Evolutionary conservation across 2,797 vertebrate species (phyloP), one percentile per base, ranked within the genome.

Genomic region (Morus bassanus): DNA sequence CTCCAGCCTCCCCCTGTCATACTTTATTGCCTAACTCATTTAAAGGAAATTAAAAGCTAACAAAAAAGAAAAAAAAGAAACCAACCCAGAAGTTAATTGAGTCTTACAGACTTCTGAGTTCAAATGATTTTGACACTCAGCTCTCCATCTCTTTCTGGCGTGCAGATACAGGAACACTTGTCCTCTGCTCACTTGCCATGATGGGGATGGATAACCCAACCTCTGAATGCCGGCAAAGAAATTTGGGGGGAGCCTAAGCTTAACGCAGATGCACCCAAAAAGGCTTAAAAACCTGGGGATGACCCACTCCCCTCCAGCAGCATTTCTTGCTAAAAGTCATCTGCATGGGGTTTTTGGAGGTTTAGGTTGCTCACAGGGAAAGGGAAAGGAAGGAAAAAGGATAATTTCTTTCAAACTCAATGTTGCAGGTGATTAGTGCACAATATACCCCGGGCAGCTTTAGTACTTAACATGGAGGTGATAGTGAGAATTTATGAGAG

Each of bases 401-500:
- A 74, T 91, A 51, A 93, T 95, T 96, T 91, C 85, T 64, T 82
- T 85, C 64, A 74, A 80, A 67, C 39, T 85, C 90, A 88, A 51
- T 79, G 82, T 60, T 88, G 79, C 73, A 80, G 76, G 83, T 82
- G 88, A 88, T 97, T 88, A 93, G 87, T 67, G 79, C 89, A 81
- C 30, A 78, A 56, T 91, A 75, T 27, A 79, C 91, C 91, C 91
- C 25, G 50, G 80, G 57, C 89, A 94, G 80, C 69, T 95, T 91
- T 96, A 94, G 78, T 95, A 65, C 88, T 96, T 94, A 94, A 65
- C 63, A 33, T 65, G 41, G 84, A 93, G 79, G 87, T 78, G 92
- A 95, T 92, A 43, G 72, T 48, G 89, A 91, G 89, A 69, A 90
- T 92, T 97, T 94, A 97, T 91, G 94, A 70, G 76, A 92, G 92